Percentiles rank a stretch among this genome's conserved stretches.
Evolutionary conservation across 2,113 vertebrate species (phyloP).

Genomic region (Apus apus): DNA sequence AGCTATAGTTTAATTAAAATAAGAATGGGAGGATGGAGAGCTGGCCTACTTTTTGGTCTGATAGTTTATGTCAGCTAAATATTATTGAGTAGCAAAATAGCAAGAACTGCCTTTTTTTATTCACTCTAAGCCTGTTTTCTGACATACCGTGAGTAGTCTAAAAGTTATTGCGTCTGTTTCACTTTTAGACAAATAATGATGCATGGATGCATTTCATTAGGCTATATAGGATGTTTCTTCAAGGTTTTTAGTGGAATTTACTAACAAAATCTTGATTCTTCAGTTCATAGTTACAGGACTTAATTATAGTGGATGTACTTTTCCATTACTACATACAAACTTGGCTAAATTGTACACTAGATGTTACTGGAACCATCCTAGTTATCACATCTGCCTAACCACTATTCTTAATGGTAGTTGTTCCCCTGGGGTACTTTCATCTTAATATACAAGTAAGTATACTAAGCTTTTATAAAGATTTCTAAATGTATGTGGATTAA

Average conservation of each 20-base stretch:
- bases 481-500: not conserved
- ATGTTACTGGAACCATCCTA: slow-evolving; percentile 66
- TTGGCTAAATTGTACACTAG: slow-evolving; percentile 72
- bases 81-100: not conserved
- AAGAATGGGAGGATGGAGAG: not conserved
- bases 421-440: slow-evolving; percentile 68
- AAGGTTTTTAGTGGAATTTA: not conserved
- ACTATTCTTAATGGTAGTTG: slow-evolving; percentile 60
- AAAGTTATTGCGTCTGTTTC: not conserved
- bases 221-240: not conserved
- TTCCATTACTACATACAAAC: slow-evolving; percentile 71
- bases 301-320: slow-evolving; percentile 66
- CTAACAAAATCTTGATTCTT: not conserved
- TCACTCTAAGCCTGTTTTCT: not conserved
- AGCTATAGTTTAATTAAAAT: not conserved
- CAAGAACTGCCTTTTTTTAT: not conserved
- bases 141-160: not conserved
- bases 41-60: not conserved
- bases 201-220: not conserved
- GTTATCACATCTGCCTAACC: slow-evolving; percentile 68
- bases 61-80: not conserved
- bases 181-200: not conserved
- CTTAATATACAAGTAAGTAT: slow-evolving; percentile 70
- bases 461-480: not conserved
- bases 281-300: slow-evolving; percentile 52